These are phyloP conservation scores for Rhinopomastus cyanomelas DNA, from an alignment of 2,113 vertebrate genomes.

Conservation along the genomic window DNA sequence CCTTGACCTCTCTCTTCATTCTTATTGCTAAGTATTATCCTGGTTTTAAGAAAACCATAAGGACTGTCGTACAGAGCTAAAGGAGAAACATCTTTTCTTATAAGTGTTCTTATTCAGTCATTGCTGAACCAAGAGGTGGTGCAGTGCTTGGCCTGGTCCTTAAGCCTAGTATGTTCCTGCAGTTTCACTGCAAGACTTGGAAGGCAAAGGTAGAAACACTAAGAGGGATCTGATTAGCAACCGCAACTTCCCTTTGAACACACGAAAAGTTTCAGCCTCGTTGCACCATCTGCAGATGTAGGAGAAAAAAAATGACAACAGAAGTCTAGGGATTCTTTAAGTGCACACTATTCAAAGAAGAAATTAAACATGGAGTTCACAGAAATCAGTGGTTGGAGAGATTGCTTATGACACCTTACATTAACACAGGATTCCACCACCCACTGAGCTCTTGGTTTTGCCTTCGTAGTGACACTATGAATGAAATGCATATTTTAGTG, in stretches of 20 bases:
- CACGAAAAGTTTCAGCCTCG: not conserved
- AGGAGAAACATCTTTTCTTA: not conserved
- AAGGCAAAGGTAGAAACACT: not conserved
- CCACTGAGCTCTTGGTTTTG: slow-evolving; percentile 64
- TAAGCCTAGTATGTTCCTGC: not conserved
- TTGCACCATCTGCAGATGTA: not conserved
- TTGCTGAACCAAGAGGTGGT: not conserved
- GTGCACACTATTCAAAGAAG: slow-evolving; percentile 48
- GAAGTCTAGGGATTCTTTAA: slow-evolving; percentile 53
- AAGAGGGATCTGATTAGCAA: not conserved
- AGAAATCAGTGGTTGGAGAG: slow-evolving; percentile 65
- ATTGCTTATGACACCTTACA: slow-evolving; percentile 68
- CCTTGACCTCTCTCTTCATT: not conserved
- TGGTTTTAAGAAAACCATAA: not conserved
- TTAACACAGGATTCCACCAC: slow-evolving; percentile 68
- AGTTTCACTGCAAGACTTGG: not conserved
- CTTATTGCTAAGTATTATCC: not conserved
- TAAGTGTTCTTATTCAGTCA: not conserved
- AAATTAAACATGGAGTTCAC: slow-evolving; percentile 66
- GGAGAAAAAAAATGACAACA: not conserved
- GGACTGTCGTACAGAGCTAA: not conserved
- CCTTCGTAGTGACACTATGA: slow-evolving; percentile 65
- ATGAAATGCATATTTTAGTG: slow-evolving; percentile 70
- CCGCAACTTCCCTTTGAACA: not conserved
- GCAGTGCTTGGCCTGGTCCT: not conserved